Evolutionary conservation across 2,797 vertebrate genomes (phyloP), one percentile per base, ranked within the genome.

Genomic region (Hybognathus amarus): DNA sequence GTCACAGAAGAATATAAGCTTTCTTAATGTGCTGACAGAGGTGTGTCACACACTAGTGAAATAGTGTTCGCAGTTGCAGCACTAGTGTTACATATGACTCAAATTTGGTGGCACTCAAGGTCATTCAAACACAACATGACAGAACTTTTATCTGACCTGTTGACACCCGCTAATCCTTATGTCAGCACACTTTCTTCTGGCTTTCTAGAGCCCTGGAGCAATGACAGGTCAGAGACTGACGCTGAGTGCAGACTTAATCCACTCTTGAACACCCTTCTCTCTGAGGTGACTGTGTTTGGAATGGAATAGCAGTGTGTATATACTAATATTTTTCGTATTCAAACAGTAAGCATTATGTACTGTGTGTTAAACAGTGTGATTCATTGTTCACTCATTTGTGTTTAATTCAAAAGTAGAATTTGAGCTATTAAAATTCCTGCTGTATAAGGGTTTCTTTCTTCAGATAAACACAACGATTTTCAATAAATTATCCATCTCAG

Each of bases 91-190:
- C 47, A 54, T 76, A 85, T 85, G 33, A 15, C 64, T 85, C 78
- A 77, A 86, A 85, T 88, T 79, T 77, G 24, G 45, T 71, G 12
- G 22, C 67, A 80, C 79, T 84, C 75, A 84, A 85, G 85, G 87
- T 83, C 79, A 42, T 64, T 84, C 27, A 89, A 87, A 83, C 71
- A 83, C 56, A 86, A 87, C 84, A 86, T 75, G 84, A 59, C 33
- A 86, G 47, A 83, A 84, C 80, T 73, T 78, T 85, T 36, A 80
- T 83, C 76, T 86, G 84, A 89, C 83, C 82, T 83, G 12, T 80
- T 81, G 68, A 86, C 77, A 52, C 42, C 73, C 33, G 64, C 70
- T 89, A 87, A 89, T 89, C 80, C 88, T 86, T 83, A 75, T 87
- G 85, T 89, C 88, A 87, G 87, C 80, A 54, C 75, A 83, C 75